These are phyloP conservation scores for Pasiphila rectangulata DNA, from an alignment of 2,888 invertebrate species.

Conservation along the genomic window DNA sequence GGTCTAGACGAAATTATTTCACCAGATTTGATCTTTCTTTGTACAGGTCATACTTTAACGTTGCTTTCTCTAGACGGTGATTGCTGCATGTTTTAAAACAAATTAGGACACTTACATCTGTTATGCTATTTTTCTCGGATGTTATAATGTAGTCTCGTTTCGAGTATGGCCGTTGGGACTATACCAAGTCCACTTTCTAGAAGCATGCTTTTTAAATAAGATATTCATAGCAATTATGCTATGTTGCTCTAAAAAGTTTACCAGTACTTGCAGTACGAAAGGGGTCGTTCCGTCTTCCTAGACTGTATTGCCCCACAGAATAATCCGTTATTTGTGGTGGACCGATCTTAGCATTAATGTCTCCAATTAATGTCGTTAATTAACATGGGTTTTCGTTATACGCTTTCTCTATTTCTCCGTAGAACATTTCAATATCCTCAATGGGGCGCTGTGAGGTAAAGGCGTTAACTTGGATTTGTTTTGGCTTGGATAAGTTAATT, in stretches of 20 bases:
- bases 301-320: too few species aligned
- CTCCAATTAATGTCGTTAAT: not conserved
- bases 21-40: too few species aligned
- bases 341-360: not conserved
- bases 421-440: not conserved
- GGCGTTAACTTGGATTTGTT: slow-evolving; percentile 2
- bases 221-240: slow-evolving; percentile 1
- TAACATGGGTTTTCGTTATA: not conserved
- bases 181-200: slow-evolving; percentile 6
- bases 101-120: too few species aligned
- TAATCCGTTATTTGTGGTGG: not conserved
- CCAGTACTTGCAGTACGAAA: not conserved
- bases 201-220: not conserved
- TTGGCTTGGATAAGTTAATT: too few species aligned
- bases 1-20: not conserved
- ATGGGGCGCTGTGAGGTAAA: not conserved
- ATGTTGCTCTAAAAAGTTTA: slow-evolving; percentile 1
- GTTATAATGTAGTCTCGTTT: slow-evolving; percentile 6
- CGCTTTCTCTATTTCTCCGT: slow-evolving; percentile 1
- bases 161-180: not conserved
- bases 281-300: slow-evolving; percentile 1
- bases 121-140: not conserved
- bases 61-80: too few species aligned
- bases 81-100: too few species aligned
- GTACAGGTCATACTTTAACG: too few species aligned